These are phyloP conservation scores for Bombyx huttoni DNA, from an alignment of 2,888 invertebrate genomes.

Conservation along the genomic window DNA sequence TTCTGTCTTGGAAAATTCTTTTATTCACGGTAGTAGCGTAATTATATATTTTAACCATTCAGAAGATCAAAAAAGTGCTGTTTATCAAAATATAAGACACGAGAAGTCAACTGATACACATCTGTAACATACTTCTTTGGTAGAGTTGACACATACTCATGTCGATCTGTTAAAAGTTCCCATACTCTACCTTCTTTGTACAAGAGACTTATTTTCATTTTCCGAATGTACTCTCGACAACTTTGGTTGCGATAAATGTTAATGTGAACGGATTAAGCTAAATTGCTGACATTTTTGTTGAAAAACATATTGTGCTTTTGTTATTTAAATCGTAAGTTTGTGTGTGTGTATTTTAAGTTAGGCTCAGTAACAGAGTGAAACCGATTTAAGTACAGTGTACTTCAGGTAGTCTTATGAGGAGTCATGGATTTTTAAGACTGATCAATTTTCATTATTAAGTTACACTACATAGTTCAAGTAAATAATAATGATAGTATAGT, in stretches of 20 bases:
- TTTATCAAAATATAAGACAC: no score
- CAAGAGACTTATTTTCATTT: no score
- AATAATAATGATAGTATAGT: conserved; percentile 32
- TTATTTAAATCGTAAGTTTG: conserved; percentile 50
- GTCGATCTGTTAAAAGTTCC: no score
- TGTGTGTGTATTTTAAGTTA: conserved; percentile 47
- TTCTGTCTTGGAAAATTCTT: no score
- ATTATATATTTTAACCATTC: no score
- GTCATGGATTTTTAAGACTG: conserved; percentile 63
- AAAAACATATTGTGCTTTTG: conserved; percentile 57
- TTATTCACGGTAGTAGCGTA: no score
- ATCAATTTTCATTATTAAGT: conserved; percentile 68
- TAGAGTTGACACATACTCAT: no score
- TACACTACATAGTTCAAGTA: conserved; percentile 50
- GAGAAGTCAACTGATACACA: no score
- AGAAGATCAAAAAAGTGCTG: no score
- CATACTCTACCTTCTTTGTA: no score
- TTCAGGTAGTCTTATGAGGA: conserved; percentile 40
- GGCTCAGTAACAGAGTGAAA: conserved; percentile 65
- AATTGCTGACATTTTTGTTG: conserved; percentile 47
- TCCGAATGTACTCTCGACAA: neutral
- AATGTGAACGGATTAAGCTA: neutral
- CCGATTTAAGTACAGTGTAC: conserved; percentile 26
- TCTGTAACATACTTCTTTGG: no score
- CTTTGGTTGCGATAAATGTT: neutral